phyloP scores from a whole-genome alignment of 2,888 invertebrate species.

The Phoronis australis region DNA sequence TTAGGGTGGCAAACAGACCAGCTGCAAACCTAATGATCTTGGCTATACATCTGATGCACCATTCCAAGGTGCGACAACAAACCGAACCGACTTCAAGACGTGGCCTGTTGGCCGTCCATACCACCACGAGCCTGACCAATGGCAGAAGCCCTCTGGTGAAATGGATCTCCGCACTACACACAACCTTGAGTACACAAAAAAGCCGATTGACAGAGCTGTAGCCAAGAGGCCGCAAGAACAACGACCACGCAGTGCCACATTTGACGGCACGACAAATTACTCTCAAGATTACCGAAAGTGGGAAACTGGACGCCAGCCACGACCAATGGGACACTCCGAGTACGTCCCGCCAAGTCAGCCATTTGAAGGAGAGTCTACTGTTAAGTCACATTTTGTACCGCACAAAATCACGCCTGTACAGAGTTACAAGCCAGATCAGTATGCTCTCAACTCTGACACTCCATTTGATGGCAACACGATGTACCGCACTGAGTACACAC shows the following conservation, averaged over 20 bases:
- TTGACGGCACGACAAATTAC: constrained; percentile 44
- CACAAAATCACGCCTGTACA: constrained; percentile 22
- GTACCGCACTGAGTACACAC: constrained; percentile 44
- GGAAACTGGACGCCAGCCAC: constrained; percentile 26
- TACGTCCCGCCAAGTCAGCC: constrained; percentile 45
- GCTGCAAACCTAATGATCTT: no score
- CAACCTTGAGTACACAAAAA: constrained; percentile 31
- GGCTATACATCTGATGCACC: constrained; percentile 46
- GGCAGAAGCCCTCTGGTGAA: constrained; percentile 40
- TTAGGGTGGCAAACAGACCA: no score
- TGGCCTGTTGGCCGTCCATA: constrained; percentile 36
- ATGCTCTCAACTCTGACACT: constrained; percentile 24
- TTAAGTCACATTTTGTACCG: constrained; percentile 40
- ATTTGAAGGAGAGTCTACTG: constrained; percentile 48
- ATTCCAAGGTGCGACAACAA: constrained; percentile 48
- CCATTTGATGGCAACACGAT: constrained; percentile 47
- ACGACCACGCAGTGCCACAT: constrained; percentile 22
- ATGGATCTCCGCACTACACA: constrained; percentile 46
- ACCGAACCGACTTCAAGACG: constrained; percentile 38
- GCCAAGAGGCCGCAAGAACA: constrained; percentile 23
- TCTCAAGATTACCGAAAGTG: constrained; percentile 37
- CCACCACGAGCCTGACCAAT: constrained; percentile 34
- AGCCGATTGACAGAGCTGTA: constrained; percentile 28
- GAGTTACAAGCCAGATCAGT: constrained; percentile 31
- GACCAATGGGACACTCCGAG: constrained; percentile 24